Evolutionary conservation across 2,113 vertebrate genomes (phyloP), one percentile per base, ranked within the genome.

Genomic region (Tichodroma muraria): DNA sequence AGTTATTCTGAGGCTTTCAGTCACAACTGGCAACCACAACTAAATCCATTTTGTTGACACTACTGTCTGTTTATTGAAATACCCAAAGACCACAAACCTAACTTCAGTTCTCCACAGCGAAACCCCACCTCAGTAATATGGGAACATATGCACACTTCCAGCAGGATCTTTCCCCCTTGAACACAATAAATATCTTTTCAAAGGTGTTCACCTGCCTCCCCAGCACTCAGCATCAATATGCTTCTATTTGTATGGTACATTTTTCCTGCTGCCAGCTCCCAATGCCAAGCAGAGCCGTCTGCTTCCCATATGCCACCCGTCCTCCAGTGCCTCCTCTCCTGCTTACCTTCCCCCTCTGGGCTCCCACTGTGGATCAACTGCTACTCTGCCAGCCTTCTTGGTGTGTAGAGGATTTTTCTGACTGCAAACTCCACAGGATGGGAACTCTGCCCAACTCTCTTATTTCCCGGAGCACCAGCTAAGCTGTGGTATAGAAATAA

Each of bases 261-360:
- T 69, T 80, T 80, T 68, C 60, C 21, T 45, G 80, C 88, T 91
- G 94, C 53, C 88, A 86, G 76, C 65, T 93, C 76, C 31, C 72
- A 50, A 23, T 4, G 45, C 93, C n/a, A 57, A 88, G 89, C 4
- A 5, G 64, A 84, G 81, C 91, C 85, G 80, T 94, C 94, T 96
- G 96, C 85, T 93, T 70, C 71, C 91, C 95, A 95, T 96, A 95
- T 95, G 93, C 79, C 82, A 81, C 79, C 54, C 11, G 14, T 86
- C 93, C 96, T 90, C 87, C 82, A 65, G 89, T 71, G 86, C 94
- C 89, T 91, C 87, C 81, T 80, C 69, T 56, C 31, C 76, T 31
- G 40, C 91, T 93, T 85, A 94, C 95, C 93, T 94, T 86, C 49
- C 19, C 69, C 87, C 80, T 60, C 35, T 33, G 85, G 73, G 91